phyloP scores from a whole-genome alignment of 2,797 vertebrate genomes.

The Pygocentrus nattereri region DNA sequence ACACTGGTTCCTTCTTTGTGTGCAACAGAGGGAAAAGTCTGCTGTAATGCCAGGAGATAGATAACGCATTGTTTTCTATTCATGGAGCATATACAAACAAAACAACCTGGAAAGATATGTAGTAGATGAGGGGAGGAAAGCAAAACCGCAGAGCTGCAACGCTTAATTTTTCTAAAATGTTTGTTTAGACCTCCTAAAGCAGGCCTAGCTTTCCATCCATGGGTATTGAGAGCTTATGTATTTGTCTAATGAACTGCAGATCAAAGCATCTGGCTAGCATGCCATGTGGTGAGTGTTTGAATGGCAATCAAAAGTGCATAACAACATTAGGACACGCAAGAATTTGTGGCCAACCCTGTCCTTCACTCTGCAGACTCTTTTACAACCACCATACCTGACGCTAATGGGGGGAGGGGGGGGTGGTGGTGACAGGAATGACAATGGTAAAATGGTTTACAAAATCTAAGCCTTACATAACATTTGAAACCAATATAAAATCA shows the following conservation, averaged over 20 bases:
- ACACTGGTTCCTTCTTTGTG: slow-evolving; percentile 23
- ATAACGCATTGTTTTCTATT: slow-evolving; percentile 48
- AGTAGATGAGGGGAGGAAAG: neutral
- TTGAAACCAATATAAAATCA: slow-evolving; percentile 60
- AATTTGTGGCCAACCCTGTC: slow-evolving; percentile 48
- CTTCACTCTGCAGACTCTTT: slow-evolving; percentile 43
- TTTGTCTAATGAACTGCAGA: slow-evolving; percentile 15
- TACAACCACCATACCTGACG: slow-evolving; percentile 27
- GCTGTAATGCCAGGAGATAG: slow-evolving; percentile 7
- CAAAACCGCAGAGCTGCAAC: slow-evolving; percentile 1
- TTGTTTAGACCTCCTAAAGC: neutral
- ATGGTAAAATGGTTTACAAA: slow-evolving; percentile 58
- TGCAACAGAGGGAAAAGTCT: slow-evolving; percentile 33
- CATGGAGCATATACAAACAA: slow-evolving; percentile 63
- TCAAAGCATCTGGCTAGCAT: slow-evolving; percentile 30
- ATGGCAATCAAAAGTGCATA: slow-evolving; percentile 59
- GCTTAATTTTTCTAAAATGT: neutral
- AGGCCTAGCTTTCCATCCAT: slow-evolving; percentile 42
- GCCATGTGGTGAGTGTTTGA: slow-evolving; percentile 26
- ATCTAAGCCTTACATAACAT: slow-evolving; percentile 59
- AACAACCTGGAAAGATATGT: slow-evolving; percentile 63
- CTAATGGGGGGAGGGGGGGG: neutral
- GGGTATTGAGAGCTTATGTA: slow-evolving; percentile 3
- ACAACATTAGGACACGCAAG: slow-evolving; percentile 51
- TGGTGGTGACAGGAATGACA: slow-evolving; percentile 44